Evolutionary conservation across 2,797 vertebrate genomes (phyloP).

Genomic region (Myiothlypis coronata): DNA sequence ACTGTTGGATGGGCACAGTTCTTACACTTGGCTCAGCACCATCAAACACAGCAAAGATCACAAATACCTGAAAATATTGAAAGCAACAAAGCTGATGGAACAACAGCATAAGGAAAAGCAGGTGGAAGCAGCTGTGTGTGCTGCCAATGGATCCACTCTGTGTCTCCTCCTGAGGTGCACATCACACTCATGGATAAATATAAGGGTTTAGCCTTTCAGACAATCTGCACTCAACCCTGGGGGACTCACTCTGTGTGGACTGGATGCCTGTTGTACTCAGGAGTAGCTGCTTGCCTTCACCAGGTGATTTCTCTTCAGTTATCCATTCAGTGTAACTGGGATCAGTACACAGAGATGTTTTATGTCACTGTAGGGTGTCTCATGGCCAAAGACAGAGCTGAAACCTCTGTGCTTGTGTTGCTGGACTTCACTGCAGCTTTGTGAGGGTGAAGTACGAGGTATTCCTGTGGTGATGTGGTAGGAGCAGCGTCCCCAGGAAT

Average conservation of each 20-base stretch:
- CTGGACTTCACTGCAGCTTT: not conserved
- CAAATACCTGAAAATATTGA: not conserved
- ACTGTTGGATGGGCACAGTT: not conserved
- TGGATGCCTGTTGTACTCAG: not conserved
- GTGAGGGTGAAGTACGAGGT: not conserved
- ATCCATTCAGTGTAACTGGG: not conserved
- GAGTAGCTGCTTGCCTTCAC: not conserved
- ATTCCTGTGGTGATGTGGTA: not conserved
- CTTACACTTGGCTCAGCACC: not conserved
- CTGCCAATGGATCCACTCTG: not conserved
- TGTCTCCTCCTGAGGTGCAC: not conserved
- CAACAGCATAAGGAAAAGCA: not conserved
- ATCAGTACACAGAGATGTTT: not conserved
- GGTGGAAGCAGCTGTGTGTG: not conserved
- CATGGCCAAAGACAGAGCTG: not conserved
- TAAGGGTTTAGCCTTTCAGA: not conserved
- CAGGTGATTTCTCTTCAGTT: not conserved
- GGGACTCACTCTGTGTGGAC: accelerated
- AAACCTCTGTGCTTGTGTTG: not conserved
- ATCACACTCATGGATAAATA: not conserved
- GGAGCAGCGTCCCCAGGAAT: not conserved
- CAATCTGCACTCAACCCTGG: not conserved
- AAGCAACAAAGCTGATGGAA: not conserved
- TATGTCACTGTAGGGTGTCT: not conserved
- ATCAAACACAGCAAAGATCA: not conserved